Percentiles rank a stretch among this genome's conserved stretches.
phyloP scores from a whole-genome alignment of 2,797 vertebrate genomes.

The Hippoglossus hippoglossus region DNA sequence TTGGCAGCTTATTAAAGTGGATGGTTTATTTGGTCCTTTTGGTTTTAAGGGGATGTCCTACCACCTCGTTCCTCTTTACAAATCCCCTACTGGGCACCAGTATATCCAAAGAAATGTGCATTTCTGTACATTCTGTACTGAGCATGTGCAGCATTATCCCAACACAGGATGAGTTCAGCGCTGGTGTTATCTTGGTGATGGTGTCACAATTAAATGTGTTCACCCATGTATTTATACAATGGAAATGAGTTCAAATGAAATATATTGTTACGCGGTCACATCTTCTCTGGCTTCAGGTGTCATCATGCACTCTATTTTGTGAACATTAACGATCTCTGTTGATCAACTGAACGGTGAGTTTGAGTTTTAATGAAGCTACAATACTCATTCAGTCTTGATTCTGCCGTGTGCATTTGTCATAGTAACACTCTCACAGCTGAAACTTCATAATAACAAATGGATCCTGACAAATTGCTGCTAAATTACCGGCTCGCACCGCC shows the following conservation, averaged over 20 bases:
- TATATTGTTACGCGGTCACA: background rate
- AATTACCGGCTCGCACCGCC: conserved; percentile 19
- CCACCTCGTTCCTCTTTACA: too few species aligned
- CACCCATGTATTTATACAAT: background rate
- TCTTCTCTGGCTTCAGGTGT: conserved; percentile 12
- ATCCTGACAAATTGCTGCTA: conserved; percentile 23
- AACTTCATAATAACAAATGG: conserved; percentile 35
- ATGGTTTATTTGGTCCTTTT: too few species aligned
- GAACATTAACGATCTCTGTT: conserved; percentile 32
- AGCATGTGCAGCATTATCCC: too few species aligned
- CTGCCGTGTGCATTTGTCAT: conserved; percentile 24
- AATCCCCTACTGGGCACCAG: too few species aligned
- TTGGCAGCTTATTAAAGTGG: too few species aligned
- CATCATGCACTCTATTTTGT: background rate
- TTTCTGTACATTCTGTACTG: too few species aligned
- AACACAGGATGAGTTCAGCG: background rate
- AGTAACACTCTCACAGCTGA: conserved; percentile 18
- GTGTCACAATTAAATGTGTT: conserved; percentile 21
- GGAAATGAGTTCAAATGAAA: conserved; percentile 21
- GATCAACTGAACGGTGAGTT: conserved; percentile 6
- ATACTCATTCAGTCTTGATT: conserved; percentile 25
- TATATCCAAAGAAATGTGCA: too few species aligned
- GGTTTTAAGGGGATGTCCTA: too few species aligned
- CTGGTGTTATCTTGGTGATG: background rate
- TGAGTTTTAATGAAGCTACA: conserved; percentile 39